These are phyloP conservation scores for Danio aesculapii DNA, from an alignment of 2,797 vertebrate genomes.

Conservation along the genomic window DNA sequence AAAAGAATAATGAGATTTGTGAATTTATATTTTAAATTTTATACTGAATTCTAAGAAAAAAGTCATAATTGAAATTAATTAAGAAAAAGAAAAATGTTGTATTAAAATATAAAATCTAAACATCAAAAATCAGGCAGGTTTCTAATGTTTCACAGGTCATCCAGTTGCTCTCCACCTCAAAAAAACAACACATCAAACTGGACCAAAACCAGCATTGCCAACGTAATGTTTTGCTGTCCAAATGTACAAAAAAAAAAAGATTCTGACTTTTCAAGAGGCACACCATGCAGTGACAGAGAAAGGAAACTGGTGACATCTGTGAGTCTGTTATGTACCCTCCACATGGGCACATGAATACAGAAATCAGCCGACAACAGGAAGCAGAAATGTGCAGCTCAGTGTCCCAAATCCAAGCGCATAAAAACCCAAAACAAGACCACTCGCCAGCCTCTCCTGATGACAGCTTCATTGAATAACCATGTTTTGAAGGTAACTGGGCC, in stretches of 20 bases:
- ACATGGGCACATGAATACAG: conserved; percentile 33
- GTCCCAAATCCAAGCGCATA: conserved; percentile 19
- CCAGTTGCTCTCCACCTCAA: background rate
- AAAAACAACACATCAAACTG: background rate
- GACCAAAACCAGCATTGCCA: background rate
- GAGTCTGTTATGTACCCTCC: conserved; percentile 15
- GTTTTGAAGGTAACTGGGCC: conserved; percentile 13
- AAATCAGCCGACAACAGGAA: conserved; percentile 12
- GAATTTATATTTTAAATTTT: too few relatives aligned
- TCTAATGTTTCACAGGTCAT: too few relatives aligned
- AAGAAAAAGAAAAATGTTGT: too few relatives aligned
- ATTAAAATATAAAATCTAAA: too few relatives aligned
- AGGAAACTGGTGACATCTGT: background rate
- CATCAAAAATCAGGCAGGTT: too few relatives aligned
- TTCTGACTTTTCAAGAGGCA: background rate
- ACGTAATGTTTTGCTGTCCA: background rate
- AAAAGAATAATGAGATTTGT: too few relatives aligned
- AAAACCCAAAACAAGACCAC: background rate
- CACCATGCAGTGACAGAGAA: background rate
- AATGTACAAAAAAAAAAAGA: background rate
- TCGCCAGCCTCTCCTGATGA: conserved; percentile 21
- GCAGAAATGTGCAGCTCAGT: conserved; percentile 27
- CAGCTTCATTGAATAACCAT: conserved; percentile 23
- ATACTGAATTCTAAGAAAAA: too few relatives aligned
- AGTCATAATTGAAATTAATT: too few relatives aligned